A percentile compares a stretch with the other conserved stretches of the same genome.
phyloP scores from a whole-genome alignment of 2,888 invertebrate species.

The Cheilosia scutellata region DNA sequence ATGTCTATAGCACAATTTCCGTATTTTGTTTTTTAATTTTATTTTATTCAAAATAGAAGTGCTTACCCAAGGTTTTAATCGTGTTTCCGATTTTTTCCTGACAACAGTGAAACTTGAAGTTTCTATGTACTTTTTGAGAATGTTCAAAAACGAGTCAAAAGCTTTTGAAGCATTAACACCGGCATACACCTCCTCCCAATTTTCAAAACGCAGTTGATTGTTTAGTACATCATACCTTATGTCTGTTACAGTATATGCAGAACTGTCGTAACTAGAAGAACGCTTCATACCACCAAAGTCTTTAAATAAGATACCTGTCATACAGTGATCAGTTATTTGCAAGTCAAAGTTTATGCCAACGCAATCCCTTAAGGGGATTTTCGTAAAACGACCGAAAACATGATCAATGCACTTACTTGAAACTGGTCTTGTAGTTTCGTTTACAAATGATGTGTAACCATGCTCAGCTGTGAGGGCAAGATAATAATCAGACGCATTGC shows the following conservation, averaged over 20 bases:
- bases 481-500: too few species aligned
- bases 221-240: not conserved
- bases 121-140: not conserved
- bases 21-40: not conserved
- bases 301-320: conserved; percentile 7
- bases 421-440: not conserved
- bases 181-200: not conserved
- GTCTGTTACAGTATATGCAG: not conserved
- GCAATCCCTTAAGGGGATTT: not conserved
- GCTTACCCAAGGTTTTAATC: not conserved
- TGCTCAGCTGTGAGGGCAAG: not conserved
- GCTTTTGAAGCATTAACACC: not conserved
- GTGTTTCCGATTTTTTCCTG: not conserved
- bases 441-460: not conserved
- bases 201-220: not conserved
- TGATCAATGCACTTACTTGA: not conserved
- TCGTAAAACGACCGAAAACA: not conserved
- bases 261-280: not conserved
- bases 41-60: not conserved
- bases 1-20: not conserved
- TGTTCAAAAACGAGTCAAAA: not conserved
- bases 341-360: not conserved
- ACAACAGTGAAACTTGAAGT: not conserved
- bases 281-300: not conserved
- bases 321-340: conserved; percentile 1